Evolutionary conservation across 2,888 invertebrate species (phyloP).

Genomic region (Tolmerus cingulatus): DNA sequence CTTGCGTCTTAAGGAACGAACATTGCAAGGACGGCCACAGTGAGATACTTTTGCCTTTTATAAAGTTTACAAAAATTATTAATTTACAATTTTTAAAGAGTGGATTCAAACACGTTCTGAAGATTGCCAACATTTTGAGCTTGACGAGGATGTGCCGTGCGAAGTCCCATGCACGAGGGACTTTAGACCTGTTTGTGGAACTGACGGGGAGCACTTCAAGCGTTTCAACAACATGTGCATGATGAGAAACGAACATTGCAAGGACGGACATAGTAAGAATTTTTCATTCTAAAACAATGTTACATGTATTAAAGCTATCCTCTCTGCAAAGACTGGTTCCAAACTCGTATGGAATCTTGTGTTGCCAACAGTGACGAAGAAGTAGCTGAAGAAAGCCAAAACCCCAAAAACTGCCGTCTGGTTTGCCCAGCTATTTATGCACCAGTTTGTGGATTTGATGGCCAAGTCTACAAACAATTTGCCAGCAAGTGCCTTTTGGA

Average conservation of each 20-base stretch:
- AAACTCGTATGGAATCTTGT: background rate
- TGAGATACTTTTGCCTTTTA: background rate
- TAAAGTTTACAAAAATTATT: no score
- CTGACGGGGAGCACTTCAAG: background rate
- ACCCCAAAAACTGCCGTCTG: background rate
- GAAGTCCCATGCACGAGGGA: background rate
- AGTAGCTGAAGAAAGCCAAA: background rate
- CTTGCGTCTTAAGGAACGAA: background rate
- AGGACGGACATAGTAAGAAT: background rate
- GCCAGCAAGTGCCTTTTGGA: conserved; percentile 3
- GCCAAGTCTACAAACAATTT: background rate
- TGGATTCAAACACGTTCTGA: background rate
- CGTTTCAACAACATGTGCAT: background rate
- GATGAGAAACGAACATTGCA: conserved; percentile 14
- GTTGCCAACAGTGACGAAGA: background rate
- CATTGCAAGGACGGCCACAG: background rate
- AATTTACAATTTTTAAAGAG: background rate
- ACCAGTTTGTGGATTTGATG: conserved; percentile 30
- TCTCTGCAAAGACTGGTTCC: background rate
- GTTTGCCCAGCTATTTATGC: background rate
- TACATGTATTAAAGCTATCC: background rate
- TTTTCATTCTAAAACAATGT: background rate
- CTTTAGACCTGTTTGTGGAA: background rate
- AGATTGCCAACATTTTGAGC: background rate
- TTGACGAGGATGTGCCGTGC: background rate